Evolutionary conservation across 2,113 vertebrate genomes (phyloP), one percentile per base, ranked within the genome.

Genomic region (Toxotes jaculatrix): DNA sequence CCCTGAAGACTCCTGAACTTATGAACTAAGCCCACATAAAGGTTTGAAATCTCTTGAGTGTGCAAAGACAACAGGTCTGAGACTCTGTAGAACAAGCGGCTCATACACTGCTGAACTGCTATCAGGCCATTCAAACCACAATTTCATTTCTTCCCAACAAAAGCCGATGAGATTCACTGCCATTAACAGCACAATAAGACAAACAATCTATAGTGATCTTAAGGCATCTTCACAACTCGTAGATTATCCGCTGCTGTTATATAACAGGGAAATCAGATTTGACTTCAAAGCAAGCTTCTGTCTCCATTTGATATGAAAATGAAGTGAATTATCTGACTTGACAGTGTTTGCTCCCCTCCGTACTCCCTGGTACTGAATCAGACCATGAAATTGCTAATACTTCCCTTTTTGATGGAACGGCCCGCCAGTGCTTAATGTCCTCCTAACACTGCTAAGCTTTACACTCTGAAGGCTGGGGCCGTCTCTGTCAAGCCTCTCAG

Each of bases 251-350:
- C 45, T 21, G 32, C 3, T 1, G 57, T 75, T 85, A 53, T 1
- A n/a, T 62, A 78, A 78, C 4, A 76, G 6, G 7, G 40, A 86
- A 64, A 77, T 74, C 27, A 2, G 34, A 79, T 68, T 27, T 13
- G 49, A 81, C 63, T 77, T 86, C 77, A 84, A 74, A 81, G 74
- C 21, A 21, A 21, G 53, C 34, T 13, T 57, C 27, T 49, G 34
- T 51, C 53, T 65, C 17, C 17, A 47, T 49, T 61, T 0, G 0
- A n/a, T 59, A 62, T 78, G 64, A 81, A 80, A 68, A 57, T 73
- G 9, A 65, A 78, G 32, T n/a, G 23, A 63, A 63, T 61, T 36
- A 68, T 81, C 64, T 38, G 51, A 74, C 34, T 51, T 70, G 69
- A 77, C 47, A 74, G 43, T 14, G 5, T 49, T 67, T 8, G 3